Base-by-base conservation (phyloP, 1,140 invertebrate genomes). In the Eurosta solidaginis region DNA sequence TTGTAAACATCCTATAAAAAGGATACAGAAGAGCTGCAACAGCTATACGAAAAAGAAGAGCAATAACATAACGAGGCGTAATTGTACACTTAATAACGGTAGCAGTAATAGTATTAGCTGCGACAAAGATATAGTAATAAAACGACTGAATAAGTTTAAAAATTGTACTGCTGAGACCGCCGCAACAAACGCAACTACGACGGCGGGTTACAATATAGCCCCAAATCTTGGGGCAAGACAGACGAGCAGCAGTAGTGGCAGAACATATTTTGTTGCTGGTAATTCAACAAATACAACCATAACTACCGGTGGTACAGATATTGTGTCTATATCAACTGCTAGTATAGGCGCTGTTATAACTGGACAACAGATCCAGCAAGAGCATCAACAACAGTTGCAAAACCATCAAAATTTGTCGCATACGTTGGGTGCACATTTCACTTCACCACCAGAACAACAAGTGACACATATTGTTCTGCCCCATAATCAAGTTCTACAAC, bases 181-280 rank as follows among this genome's bases (percentile, higher is more conserved):
- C 10, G 17, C 17, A 14, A 63, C 52, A 79, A 77, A 7, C 74
- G 78, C 83, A 83, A 80, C 82, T 82, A 85, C 83, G 82, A 82
- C 83, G 81, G 82, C 82, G 78, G 82, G 82, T 22, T 83, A 82
- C 80, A 82, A 82, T 45, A 82, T 80, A 81, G 82, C 82, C 82
- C 81, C 81, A 76, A 82, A 82, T 76, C 82, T 84, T 81, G 83
- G 81, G 81, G 82, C 84, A 83, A 83, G 85, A 80, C 81, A 80
- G 79, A 82, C 85, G 77, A 81, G 85, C 54, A 82, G 81, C 81
- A 83, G 80, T 74, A 77, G 80, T 77, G 79, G 78, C 73, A 77
- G 74, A 40, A 59, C 63, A 76, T 59, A 73, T 73, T 76, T 78
- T 45, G 77, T 63, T 76, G 73, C 59, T 76, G 59, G 74, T 44